These are phyloP conservation scores for Myathropa florea DNA, from an alignment of 2,888 invertebrate genomes.

Conservation along the genomic window DNA sequence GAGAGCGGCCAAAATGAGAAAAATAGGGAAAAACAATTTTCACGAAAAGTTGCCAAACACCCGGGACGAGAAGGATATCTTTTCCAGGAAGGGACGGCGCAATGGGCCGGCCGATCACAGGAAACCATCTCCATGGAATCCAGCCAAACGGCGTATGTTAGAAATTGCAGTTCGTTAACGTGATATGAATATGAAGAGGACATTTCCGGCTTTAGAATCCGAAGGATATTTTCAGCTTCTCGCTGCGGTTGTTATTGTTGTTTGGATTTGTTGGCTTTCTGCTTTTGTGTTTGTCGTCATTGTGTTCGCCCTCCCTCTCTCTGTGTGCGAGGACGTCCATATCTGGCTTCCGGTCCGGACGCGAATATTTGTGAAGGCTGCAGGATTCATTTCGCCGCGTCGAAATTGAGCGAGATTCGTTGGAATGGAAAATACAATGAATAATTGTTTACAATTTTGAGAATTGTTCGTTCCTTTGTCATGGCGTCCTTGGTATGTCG, in stretches of 20 bases:
- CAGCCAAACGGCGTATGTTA: conserved; percentile 65
- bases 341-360: conserved; percentile 20
- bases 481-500: not conserved
- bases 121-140: conserved; percentile 45
- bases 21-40: conserved; percentile 41
- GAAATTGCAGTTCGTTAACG: conserved; percentile 70
- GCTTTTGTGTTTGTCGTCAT: conserved; percentile 31
- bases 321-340: not conserved
- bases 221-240: conserved; percentile 14
- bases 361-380: conserved; percentile 48
- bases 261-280: not conserved
- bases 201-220: conserved; percentile 43
- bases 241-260: not conserved
- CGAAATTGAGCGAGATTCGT: conserved; percentile 50
- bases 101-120: not conserved
- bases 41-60: conserved; percentile 50
- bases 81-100: not conserved
- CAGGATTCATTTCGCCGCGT: conserved; percentile 7
- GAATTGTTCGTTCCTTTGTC: conserved; percentile 51
- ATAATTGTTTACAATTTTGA: conserved; percentile 60
- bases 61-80: conserved; percentile 25
- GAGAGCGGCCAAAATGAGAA: not conserved
- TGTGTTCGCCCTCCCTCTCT: not conserved
- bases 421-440: conserved; percentile 58
- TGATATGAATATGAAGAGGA: conserved; percentile 67